Evolutionary conservation across 2,797 vertebrate genomes (phyloP).

Genomic region (Limnodromus scolopaceus): DNA sequence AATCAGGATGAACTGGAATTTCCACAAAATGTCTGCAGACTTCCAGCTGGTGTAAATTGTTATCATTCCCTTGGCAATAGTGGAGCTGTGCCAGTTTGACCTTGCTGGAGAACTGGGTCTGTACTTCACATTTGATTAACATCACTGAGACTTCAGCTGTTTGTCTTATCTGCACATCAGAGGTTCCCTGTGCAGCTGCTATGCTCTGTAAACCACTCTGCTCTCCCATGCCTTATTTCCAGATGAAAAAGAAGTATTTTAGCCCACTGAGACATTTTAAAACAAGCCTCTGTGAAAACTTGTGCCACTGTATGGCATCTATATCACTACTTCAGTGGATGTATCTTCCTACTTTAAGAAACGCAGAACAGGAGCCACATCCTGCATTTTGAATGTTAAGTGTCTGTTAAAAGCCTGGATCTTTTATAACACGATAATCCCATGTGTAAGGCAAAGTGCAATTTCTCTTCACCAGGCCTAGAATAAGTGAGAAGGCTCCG

Average conservation of each 20-base stretch:
- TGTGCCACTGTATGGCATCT: not conserved
- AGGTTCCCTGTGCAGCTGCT: not conserved
- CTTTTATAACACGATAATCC: not conserved
- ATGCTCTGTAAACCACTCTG: not conserved
- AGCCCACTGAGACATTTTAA: not conserved
- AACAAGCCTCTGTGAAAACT: not conserved
- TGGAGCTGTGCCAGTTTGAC: not conserved
- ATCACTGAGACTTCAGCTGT: not conserved
- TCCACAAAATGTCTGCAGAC: not conserved
- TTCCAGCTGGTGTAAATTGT: not conserved
- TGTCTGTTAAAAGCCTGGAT: not conserved
- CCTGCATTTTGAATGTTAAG: not conserved
- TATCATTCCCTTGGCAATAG: not conserved
- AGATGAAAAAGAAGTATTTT: not conserved
- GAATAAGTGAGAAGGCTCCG: not conserved
- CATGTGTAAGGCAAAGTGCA: not conserved
- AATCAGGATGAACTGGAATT: not conserved
- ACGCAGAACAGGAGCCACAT: not conserved
- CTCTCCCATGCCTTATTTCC: not conserved
- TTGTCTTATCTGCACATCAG: not conserved
- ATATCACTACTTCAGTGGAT: not conserved
- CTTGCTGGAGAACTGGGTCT: not conserved
- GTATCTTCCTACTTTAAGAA: not conserved
- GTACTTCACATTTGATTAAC: not conserved
- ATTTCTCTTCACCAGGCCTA: accelerated